Evolutionary conservation across 1,140 invertebrate species (phyloP), one percentile per base, ranked within the genome.

Genomic region (Sipha flava): DNA sequence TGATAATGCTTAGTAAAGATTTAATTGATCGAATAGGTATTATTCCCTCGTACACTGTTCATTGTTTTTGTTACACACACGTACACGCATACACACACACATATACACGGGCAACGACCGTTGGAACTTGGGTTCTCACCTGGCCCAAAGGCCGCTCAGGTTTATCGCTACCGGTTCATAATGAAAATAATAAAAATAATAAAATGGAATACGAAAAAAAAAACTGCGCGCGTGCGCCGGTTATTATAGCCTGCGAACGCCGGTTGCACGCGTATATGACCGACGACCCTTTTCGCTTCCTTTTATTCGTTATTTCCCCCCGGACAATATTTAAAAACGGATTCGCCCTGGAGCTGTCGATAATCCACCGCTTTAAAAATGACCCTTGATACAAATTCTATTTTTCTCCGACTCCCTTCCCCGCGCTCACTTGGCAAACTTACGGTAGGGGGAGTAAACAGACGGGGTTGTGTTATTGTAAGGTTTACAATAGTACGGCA

Each of bases 281-380:
- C 31, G 18, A 2, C 57, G 62, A 66, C 62, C 62, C 62, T 23
- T 66, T 40, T 40, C 1, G 37, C 40, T 75, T 57, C 9, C 29
- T 16, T 34, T 57, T 40, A 40, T 77, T 59, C 52, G 31, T 29
- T 57, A 9, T 77, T 47, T 57, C 73, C 31, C 54, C 34, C 52
- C 49, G 52, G 2, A 73, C 73, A 26, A 77, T 77, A 77, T 77
- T 77, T 77, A 77, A 77, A 77, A 77, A 77, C 73, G 73, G 52
- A 77, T 77, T 77, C 73, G 73, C 73, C 73, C 73, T 34, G 73
- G 37, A 77, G 73, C 73, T 47, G 73, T 77, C 73, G 52, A 57
- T 77, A 77, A 77, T 77, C 73, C 73, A 59, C 73, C 73, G 73
- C 73, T 77, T 77, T 59, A 57, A 77, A 77, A 77, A 77, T 77